Conservation (phyloP, 1,140 invertebrate genomes). For the Anoplolepis gracilipes region DNA sequence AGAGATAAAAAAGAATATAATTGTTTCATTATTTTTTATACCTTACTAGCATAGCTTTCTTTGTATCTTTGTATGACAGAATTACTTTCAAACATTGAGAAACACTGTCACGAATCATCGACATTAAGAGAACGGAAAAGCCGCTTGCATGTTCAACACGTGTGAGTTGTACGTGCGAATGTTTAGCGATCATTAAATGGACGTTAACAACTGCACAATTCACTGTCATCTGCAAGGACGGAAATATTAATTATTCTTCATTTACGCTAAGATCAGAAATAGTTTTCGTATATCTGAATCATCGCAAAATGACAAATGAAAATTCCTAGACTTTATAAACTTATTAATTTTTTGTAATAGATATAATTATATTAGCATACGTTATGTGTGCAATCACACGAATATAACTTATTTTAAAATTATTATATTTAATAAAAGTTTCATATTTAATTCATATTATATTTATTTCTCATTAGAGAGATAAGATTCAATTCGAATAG, state of each 20-base stretch:
- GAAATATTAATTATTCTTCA: neutral
- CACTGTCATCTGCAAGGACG: slow-evolving; percentile 1
- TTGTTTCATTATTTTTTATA: neutral
- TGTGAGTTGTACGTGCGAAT: slow-evolving; percentile 5
- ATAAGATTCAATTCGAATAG: too few species aligned
- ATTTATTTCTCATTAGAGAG: too few species aligned
- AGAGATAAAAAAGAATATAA: neutral
- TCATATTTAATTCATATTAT: too few species aligned
- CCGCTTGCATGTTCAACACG: neutral
- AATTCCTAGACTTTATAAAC: neutral
- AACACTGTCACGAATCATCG: slow-evolving; percentile 14
- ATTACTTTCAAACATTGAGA: slow-evolving; percentile 6
- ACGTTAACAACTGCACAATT: slow-evolving; percentile 60
- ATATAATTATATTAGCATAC: neutral
- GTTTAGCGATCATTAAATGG: slow-evolving; percentile 45
- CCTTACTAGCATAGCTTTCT: neutral
- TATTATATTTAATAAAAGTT: too few species aligned
- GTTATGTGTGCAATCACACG: too few species aligned
- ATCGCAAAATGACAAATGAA: neutral
- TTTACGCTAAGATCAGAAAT: neutral
- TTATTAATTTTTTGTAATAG: neutral
- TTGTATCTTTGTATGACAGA: neutral
- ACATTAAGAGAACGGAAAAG: slow-evolving; percentile 24
- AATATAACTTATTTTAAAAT: too few species aligned
- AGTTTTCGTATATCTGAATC: neutral